Conservation (phyloP, 2,797 vertebrate genomes). For the Mormyrops boulengeri region DNA sequence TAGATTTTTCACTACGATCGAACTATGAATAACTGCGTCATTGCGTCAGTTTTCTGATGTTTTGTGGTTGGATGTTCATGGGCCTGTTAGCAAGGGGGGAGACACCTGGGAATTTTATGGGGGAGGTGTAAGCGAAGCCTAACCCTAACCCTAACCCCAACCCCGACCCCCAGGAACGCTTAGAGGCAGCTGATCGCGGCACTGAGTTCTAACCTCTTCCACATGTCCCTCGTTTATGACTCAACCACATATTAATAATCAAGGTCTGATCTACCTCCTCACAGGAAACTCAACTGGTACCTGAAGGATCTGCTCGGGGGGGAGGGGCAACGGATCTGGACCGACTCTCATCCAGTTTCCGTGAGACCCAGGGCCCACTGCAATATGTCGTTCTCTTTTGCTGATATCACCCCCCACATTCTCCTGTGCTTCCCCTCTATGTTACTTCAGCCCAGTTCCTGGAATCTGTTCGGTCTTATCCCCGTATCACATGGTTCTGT, state of each 20-base stretch:
- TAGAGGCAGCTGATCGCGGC: background rate
- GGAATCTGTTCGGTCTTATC: background rate
- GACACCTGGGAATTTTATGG: slow-evolving; percentile 18
- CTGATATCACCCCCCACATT: background rate
- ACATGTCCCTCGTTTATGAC: background rate
- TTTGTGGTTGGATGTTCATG: slow-evolving; percentile 64
- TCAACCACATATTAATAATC: background rate
- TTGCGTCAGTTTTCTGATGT: slow-evolving; percentile 58
- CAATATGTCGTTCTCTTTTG: background rate
- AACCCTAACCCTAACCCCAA: background rate
- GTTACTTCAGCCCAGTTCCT: background rate
- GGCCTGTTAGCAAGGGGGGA: slow-evolving; percentile 42
- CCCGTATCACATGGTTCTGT: background rate
- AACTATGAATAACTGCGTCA: slow-evolving; percentile 96
- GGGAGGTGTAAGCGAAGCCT: background rate
- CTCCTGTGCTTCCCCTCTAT: background rate
- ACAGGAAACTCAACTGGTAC: background rate
- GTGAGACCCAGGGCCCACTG: background rate
- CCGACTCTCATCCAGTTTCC: background rate
- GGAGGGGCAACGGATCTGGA: background rate
- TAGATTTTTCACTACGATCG: slow-evolving; percentile 97
- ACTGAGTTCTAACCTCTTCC: background rate
- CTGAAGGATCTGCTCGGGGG: background rate
- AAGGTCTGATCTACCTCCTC: background rate
- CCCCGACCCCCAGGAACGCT: background rate